phyloP scores from a whole-genome alignment of 2,113 vertebrate genomes.

The Carassius carassius region DNA sequence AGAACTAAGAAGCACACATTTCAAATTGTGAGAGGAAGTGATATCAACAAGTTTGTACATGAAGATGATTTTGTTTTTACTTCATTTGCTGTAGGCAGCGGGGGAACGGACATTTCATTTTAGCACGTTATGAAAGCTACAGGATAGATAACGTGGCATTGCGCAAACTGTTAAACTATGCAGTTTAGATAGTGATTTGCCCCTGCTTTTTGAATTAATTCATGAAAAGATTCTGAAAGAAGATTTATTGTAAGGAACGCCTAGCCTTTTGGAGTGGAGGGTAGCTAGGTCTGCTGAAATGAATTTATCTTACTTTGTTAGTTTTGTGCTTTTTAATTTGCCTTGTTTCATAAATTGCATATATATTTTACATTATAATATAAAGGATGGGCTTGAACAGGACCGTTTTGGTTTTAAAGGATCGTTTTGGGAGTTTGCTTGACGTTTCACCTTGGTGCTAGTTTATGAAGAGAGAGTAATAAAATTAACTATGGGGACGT shows the following conservation, averaged over 20 bases:
- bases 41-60: constrained; percentile 15
- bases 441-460: constrained; percentile 50
- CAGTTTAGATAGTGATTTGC: constrained; percentile 69
- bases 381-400: constrained; percentile 3
- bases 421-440: not conserved
- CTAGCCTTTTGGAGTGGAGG: constrained; percentile 59
- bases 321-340: constrained; percentile 31
- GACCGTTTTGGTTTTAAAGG: constrained; percentile 34
- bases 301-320: constrained; percentile 50
- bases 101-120: constrained; percentile 12
- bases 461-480: constrained; percentile 25
- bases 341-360: constrained; percentile 5
- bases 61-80: not conserved
- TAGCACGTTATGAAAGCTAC: not conserved
- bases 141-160: constrained; percentile 16
- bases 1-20: constrained; percentile 33
- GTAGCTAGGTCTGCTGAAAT: constrained; percentile 63
- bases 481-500: not conserved
- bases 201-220: constrained; percentile 53
- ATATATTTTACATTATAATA: constrained; percentile 18
- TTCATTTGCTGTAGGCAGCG: not conserved
- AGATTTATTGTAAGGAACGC: constrained; percentile 57
- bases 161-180: constrained; percentile 71
- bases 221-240: constrained; percentile 1
- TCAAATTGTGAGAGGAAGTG: not conserved